These are phyloP conservation scores for Aphaenogaster ashmeadi DNA, from an alignment of 1,140 invertebrate genomes.

Conservation along the genomic window DNA sequence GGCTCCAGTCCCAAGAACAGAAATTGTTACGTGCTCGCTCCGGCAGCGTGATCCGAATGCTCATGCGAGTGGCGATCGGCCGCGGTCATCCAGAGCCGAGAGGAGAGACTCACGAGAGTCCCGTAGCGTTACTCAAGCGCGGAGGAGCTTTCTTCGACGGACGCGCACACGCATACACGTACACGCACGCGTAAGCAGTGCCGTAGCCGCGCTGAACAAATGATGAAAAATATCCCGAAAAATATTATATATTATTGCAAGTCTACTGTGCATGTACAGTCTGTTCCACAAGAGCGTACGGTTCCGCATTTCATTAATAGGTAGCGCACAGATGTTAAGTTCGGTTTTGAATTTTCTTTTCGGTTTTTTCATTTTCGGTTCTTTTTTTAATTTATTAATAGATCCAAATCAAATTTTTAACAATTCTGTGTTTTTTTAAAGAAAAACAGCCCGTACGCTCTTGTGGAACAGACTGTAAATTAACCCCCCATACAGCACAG, in stretches of 20 bases:
- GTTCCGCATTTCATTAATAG: too few species aligned
- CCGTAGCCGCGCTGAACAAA: not conserved
- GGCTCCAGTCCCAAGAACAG: slow-evolving; percentile 81
- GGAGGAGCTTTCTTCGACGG: slow-evolving; percentile 73
- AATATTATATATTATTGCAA: not conserved
- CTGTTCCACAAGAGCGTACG: too few species aligned
- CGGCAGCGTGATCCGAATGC: slow-evolving; percentile 80
- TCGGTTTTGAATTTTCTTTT: too few species aligned
- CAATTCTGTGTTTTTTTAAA: too few species aligned
- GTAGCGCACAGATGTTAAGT: too few species aligned
- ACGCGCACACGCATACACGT: slow-evolving; percentile 33
- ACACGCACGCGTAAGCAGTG: slow-evolving; percentile 35
- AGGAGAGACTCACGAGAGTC: slow-evolving; percentile 72
- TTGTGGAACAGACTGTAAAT: too few species aligned
- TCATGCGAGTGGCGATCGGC: slow-evolving; percentile 71
- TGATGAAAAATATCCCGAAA: not conserved
- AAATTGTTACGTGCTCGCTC: slow-evolving; percentile 82
- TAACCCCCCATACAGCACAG: too few species aligned
- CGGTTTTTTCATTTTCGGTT: too few species aligned
- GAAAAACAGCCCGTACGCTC: too few species aligned
- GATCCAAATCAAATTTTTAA: too few species aligned
- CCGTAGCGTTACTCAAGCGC: slow-evolving; percentile 73
- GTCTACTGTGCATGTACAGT: not conserved
- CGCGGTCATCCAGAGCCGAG: slow-evolving; percentile 75
- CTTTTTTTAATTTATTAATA: too few species aligned